Base-by-base conservation (phyloP, 2,113 vertebrate species). In the Gnathonemus longibarbis region DNA sequence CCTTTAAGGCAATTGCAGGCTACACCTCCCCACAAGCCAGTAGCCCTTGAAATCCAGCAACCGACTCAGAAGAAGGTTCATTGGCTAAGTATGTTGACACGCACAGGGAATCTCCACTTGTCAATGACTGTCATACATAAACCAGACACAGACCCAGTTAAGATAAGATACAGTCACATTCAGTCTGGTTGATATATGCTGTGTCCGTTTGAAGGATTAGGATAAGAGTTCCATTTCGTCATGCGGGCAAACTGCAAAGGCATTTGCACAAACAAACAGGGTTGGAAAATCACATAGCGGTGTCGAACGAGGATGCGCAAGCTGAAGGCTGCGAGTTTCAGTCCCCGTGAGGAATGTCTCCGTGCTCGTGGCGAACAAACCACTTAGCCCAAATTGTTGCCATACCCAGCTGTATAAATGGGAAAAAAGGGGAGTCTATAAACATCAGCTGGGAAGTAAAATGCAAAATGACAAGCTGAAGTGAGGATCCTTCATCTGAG, bases 401-500 rank as follows among this genome's bases (percentile, higher is more conserved):
- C 13, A 31, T 77, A 31, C 70, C 70, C 35, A 77, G 13, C 70
- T 39, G 70, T 39, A 77, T 5, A 77, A 77, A 39, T 77, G 70
- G 35, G 0, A 10, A 42, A 5, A 42, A 46, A 84, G 3, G 7
- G 8, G 17, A 84, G 17, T 84, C 80, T 84, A 48, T 45, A n/a
- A 46, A 84, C 39, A 84, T 46, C 39, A 48, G 17, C 45, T 19
- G 6, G 39, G 42, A 42, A 48, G 46, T 45, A 19, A 48, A 84
- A 84, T 84, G 80, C 80, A 48, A 84, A 48, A 46, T 46, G 45
- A 84, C 80, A 84, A 48, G 45, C 80, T 84, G 80, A 84, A 84
- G 80, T 10, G 39, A 46, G 8, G 45, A 46, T 84, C 42, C 21
- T 84, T 84, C 45, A 84, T 84, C 17, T 19, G 19, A 48, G 39